A percentile compares a stretch with the other conserved stretches of the same genome.
Conservation (phyloP, 2,797 vertebrate species). For the Pogoniulus pusillus region DNA sequence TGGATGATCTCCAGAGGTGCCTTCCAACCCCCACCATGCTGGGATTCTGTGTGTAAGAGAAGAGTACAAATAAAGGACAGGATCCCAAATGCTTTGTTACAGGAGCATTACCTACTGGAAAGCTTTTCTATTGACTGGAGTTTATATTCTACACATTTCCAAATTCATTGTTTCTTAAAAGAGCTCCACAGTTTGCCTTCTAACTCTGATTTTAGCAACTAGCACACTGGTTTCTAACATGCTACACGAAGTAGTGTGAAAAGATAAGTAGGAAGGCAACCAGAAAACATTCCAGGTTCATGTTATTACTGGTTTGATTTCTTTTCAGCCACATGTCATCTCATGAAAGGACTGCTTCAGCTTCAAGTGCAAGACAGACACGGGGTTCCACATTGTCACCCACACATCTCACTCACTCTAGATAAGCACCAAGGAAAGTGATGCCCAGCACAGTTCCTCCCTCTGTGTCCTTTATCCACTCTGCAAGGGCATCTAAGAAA, state of each 20-base stretch:
- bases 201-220: neutral
- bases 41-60: neutral
- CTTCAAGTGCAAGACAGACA: neutral
- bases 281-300: neutral
- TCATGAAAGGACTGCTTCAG: neutral
- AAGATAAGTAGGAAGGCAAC: neutral
- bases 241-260: neutral
- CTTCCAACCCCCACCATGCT: too few relatives aligned
- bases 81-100: neutral
- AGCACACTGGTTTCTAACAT: neutral
- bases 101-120: neutral
- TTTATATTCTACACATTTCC: neutral
- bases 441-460: neutral
- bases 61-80: neutral
- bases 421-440: neutral
- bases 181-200: neutral
- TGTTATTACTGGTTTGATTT: neutral
- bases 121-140: neutral
- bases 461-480: neutral
- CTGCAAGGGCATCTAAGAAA: conserved; percentile 46
- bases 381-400: neutral
- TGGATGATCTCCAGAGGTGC: too few relatives aligned
- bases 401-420: neutral
- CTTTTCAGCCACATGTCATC: neutral
- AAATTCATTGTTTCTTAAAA: neutral